A percentile compares a stretch with the other conserved stretches of the same genome.
Evolutionary conservation across 2,888 invertebrate genomes (phyloP).

Genomic region (Caenorhabditis sp.): DNA sequence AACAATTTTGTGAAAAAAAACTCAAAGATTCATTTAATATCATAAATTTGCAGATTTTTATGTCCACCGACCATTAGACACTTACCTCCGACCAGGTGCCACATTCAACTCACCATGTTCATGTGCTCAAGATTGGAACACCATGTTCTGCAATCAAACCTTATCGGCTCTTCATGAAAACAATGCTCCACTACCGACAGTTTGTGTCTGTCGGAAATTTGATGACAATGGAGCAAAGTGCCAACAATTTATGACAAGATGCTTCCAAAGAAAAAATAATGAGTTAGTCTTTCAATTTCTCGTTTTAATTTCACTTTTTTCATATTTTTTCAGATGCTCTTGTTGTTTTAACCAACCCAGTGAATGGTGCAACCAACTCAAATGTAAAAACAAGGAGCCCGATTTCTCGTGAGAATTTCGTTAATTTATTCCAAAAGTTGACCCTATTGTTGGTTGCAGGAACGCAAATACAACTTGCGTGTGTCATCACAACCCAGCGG

Average conservation of each 20-base stretch:
- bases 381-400: constrained; percentile 77
- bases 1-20: neutral
- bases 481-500: constrained; percentile 73
- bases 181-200: constrained; percentile 57
- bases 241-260: constrained; percentile 75
- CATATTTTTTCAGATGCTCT: constrained; percentile 69
- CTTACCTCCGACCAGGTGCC: constrained; percentile 53
- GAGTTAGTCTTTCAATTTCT: constrained; percentile 41
- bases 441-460: constrained; percentile 49
- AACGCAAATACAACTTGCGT: constrained; percentile 76
- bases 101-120: constrained; percentile 69
- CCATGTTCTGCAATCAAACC: constrained; percentile 68
- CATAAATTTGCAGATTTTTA: constrained; percentile 33
- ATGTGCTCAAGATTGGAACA: constrained; percentile 68
- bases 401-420: constrained; percentile 71
- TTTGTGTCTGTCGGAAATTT: constrained; percentile 72
- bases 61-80: constrained; percentile 52
- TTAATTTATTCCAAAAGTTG: neutral
- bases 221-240: constrained; percentile 70
- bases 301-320: neutral
- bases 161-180: constrained; percentile 31
- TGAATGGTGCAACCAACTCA: constrained; percentile 76
- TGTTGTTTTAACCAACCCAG: constrained; percentile 81
- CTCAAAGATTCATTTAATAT: too few species aligned
- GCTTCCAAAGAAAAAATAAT: constrained; percentile 66